Evolutionary conservation across 2,113 vertebrate genomes (phyloP), one percentile per base, ranked within the genome.

Genomic region (Elgaria multicarinata): DNA sequence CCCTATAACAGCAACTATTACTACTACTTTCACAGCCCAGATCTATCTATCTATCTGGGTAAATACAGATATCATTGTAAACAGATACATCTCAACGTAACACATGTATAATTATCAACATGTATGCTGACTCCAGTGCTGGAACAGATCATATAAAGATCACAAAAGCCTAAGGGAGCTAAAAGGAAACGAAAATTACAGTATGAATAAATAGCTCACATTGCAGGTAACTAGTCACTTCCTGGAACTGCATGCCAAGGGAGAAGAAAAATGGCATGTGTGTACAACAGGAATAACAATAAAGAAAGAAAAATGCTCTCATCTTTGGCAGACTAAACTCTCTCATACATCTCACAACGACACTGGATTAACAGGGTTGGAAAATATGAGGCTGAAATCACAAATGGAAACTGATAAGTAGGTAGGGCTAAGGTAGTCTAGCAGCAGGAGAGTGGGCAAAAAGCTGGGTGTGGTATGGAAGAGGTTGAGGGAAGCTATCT

Each of bases 401-500:
- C 71, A 89, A 0, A 0, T 86, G 74, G 85, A 89, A 82, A 62
- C 26, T 86, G 55, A 76, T 24, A 94, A 66, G 92, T 92, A 87
- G 6, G 8, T 14, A 58, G 53, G 87, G 87, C 83, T 82, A 90
- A 58, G 55, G 62, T 72, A 79, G 55, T 44, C 92, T 77, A 93
- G 76, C 86, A 93, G 89, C 90, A 93, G 89, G 89, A 74, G 91
- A 92, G 42, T 9, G 90, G 88, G 84, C 58, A 93, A 93, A 50
- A 94, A 93, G 90, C 83, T 91, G 64, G 89, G 79, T 87, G 14
- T 31, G 89, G 88, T 87, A 85, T 55, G 18, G 81, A 55, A 46
- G 69, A 28, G 55, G 72, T 8, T 89, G 93, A 92, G 81, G 92
- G 88, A 93, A 95, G 86, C 36, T 91, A 93, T 92, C 92, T 79